Evolutionary conservation across 2,113 vertebrate species (phyloP).

Genomic region (Bos indicus): DNA sequence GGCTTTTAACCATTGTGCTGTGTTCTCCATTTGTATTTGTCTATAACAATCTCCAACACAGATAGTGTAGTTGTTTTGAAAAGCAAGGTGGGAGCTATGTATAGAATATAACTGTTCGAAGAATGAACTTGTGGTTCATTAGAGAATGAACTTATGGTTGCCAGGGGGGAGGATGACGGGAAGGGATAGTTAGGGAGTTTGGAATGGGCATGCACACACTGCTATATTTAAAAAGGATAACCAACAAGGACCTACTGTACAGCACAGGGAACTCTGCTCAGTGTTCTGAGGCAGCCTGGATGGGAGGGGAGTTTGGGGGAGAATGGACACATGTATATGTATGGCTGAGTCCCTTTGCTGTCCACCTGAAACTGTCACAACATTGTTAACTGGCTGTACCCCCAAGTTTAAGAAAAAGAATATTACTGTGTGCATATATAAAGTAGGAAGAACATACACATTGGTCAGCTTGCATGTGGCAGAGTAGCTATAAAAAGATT

Average conservation of each 20-base stretch:
- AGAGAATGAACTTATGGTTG: neutral
- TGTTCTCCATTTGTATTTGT: neutral
- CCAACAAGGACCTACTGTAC: neutral
- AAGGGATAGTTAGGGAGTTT: neutral
- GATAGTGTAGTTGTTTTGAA: too few relatives aligned
- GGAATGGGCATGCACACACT: neutral
- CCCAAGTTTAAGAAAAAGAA: neutral
- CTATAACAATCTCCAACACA: neutral
- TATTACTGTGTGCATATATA: neutral
- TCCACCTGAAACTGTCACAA: neutral
- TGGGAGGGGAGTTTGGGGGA: neutral
- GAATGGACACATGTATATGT: neutral
- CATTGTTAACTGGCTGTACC: neutral
- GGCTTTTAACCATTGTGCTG: neutral
- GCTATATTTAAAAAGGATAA: neutral
- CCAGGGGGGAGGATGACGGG: neutral
- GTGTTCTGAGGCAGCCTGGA: neutral
- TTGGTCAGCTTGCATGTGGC: accelerated
- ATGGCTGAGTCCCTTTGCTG: neutral
- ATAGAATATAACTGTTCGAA: neutral
- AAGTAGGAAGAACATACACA: accelerated
- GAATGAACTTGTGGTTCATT: neutral
- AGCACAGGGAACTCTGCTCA: neutral
- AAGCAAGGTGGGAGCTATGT: neutral
- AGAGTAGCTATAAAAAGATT: neutral